Evolutionary conservation across 2,797 vertebrate genomes (phyloP), one percentile per base, ranked within the genome.

Genomic region (Thamnophis elegans): DNA sequence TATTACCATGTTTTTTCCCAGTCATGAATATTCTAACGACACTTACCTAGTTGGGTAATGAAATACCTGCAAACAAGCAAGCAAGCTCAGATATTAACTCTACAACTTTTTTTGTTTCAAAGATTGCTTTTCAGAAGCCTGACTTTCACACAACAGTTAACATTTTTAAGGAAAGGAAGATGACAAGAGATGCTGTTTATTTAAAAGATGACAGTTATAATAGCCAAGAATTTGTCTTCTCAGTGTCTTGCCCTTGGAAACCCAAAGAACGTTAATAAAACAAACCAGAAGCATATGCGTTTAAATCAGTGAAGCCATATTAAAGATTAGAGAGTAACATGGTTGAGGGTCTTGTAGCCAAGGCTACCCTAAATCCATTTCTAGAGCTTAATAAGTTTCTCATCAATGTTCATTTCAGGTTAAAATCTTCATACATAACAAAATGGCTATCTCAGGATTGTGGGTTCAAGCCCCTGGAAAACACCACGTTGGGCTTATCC

Each of bases 361-460:
- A 25, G 28, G 32, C 28, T 82, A 82, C 68, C 59, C 62, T 89
- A 92, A 94, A 92, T 58, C 3, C 82, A 90, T 93, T 92, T 85
- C 42, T n/a, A 91, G 54, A 65, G 18, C 89, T 93, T 91, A 90
- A 60, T 36, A 32, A 60, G 60, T 89, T 93, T 56, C 55, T 92
- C n/a, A 93, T 88, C 91, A 91, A 14, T 90, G 59, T 94, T 36
- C 58, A 90, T 73, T 93, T 93, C n/a, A 60, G 82, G 53, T 56
- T 60, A 91, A 91, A 89, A 59, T 87, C 14, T 56, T n/a, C 51
- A 26, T 25, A 65, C 36, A 32, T 60, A 82, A 32, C n/a, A 68
- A 32, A 13, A 32, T 68, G n/a, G 28, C 36, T 22, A 42, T 42
- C 36, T 78, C 73, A 78, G 36, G 73, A 78, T 78, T 78, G 18